Evolutionary conservation across 2,113 vertebrate species (phyloP), one percentile per base, ranked within the genome.

Genomic region (Labrus mixtus): DNA sequence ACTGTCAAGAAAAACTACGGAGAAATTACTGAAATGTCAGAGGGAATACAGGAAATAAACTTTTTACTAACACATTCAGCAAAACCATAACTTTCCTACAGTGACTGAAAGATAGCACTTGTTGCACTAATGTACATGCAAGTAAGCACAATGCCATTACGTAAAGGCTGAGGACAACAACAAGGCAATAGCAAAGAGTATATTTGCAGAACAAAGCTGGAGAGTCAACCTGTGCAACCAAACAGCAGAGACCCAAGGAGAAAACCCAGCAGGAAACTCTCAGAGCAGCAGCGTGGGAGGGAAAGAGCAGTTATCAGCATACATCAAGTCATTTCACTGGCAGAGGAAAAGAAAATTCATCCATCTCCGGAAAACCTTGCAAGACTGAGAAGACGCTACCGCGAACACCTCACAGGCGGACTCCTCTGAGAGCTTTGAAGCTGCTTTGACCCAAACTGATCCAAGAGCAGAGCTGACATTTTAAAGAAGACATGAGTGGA

Each of bases 251-350:
- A 73, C 41, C 29, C 48, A 46, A 54, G 29, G 68, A 62, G 58
- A 67, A 64, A 57, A 41, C 17, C 22, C 63, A 76, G 55, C 45
- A 63, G 54, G 78, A 70, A 54, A 70, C 48, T 66, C 63, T 56
- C 54, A 80, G 75, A 72, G 23, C 19, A 69, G 83, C 82, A 78
- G 71, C 61, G 58, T 45, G 73, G 87, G 79, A 85, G 73, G 54
- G 69, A 79, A 75, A 85, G 68, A 80, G 74, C 75, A 85, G 55
- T 86, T 57, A 81, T 86, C 81, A 88, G 74, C 55, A 70, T 4
- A 55, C 46, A 87, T 84, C 76, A 88, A 87, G 69, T 85, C 75
- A 71, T 62, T 71, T 79, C 23, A 73, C 45, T 2, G 10, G 43
- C 74, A 73, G 17, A 15, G 41, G 22, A 12, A 41, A 57, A 51